Conservation (phyloP, 2,888 invertebrate species). For the Geophilus truncorum region DNA sequence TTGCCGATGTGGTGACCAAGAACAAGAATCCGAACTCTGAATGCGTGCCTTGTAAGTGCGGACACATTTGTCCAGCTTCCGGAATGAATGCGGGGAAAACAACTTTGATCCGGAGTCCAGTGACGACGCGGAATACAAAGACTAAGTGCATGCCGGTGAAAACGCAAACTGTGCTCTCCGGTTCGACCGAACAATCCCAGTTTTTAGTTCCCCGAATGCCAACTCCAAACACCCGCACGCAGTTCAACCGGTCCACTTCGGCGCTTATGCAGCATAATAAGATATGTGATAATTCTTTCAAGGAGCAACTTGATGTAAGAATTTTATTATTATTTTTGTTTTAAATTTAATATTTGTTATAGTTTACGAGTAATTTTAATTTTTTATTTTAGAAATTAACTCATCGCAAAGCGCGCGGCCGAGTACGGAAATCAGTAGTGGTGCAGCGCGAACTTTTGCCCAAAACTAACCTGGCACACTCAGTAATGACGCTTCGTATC, state of each 20-base stretch:
- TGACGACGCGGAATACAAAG: background rate
- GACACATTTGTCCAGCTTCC: background rate
- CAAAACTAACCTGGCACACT: slow-evolving; percentile 44
- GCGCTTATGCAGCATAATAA: background rate
- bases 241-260: background rate
- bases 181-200: slow-evolving; percentile 35
- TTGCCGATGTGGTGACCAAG: slow-evolving; percentile 31
- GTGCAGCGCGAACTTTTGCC: slow-evolving; percentile 70
- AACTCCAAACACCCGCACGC: slow-evolving; percentile 38
- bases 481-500: slow-evolving; percentile 37
- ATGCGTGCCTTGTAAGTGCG: slow-evolving; percentile 1
- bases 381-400: slow-evolving; percentile 38
- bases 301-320: slow-evolving; percentile 40
- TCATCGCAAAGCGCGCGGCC: slow-evolving; percentile 38
- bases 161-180: background rate
- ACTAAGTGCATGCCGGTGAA: background rate
- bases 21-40: slow-evolving; percentile 27
- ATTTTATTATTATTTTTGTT: background rate
- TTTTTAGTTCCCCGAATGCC: slow-evolving; percentile 39
- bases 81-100: background rate
- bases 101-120: background rate
- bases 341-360: no score
- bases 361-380: no score
- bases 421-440: slow-evolving; percentile 39
- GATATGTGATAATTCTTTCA: slow-evolving; percentile 38